Evolutionary conservation across 2,113 vertebrate genomes (phyloP).

Genomic region (Stigmatopora argus): DNA sequence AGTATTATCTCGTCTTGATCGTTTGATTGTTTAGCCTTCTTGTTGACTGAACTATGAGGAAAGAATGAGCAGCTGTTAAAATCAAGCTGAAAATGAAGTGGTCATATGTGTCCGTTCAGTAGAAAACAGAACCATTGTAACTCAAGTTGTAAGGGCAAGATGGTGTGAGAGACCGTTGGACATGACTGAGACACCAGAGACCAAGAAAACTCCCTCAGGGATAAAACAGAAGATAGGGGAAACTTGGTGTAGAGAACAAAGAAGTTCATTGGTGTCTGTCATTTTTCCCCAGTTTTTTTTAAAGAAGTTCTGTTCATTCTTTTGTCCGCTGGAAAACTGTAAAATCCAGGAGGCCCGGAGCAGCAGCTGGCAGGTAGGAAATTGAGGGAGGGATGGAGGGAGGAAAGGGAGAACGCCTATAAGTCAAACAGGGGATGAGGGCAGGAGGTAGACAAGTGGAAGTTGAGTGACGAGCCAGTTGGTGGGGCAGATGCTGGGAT

Average conservation of each 20-base stretch:
- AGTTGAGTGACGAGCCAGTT: slow-evolving; percentile 5
- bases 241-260: slow-evolving; percentile 46
- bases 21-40: neutral
- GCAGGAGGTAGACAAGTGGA: slow-evolving; percentile 7
- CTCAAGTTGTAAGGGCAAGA: slow-evolving; percentile 24
- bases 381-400: slow-evolving; percentile 22
- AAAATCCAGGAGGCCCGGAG: slow-evolving; percentile 57
- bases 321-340: slow-evolving; percentile 51
- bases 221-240: slow-evolving; percentile 26
- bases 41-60: neutral
- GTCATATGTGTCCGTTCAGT: slow-evolving; percentile 1
- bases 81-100: slow-evolving; percentile 1
- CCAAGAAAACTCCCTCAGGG: slow-evolving; percentile 42
- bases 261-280: slow-evolving; percentile 40
- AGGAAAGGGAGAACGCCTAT: slow-evolving; percentile 29
- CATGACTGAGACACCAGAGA: slow-evolving; percentile 40
- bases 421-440: slow-evolving; percentile 19
- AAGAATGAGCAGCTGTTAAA: neutral
- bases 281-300: slow-evolving; percentile 11
- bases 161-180: slow-evolving; percentile 46
- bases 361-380: slow-evolving; percentile 86
- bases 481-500: slow-evolving; percentile 1
- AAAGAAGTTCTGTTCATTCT: slow-evolving; percentile 38
- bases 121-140: slow-evolving; percentile 16
- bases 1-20: neutral